Percentiles rank a stretch among this genome's conserved stretches.
phyloP scores from a whole-genome alignment of 1,140 invertebrate species.

The Coenobita brevimanus region DNA sequence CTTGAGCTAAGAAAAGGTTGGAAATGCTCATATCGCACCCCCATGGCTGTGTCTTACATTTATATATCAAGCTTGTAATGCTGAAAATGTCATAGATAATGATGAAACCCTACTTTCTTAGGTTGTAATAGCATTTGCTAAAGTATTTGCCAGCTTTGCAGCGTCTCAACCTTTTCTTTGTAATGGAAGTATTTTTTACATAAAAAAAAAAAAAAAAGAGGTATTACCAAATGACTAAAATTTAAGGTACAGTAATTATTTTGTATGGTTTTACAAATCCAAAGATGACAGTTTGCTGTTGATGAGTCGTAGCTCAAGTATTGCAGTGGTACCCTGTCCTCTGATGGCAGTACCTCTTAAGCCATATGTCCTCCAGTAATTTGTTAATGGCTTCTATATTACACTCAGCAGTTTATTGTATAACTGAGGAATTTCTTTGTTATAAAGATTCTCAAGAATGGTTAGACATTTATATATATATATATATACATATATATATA shows the following conservation, averaged over 20 bases:
- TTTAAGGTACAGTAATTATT: constrained; percentile 30
- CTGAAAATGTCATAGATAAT: constrained; percentile 53
- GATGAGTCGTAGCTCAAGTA: constrained; percentile 52
- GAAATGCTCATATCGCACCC: constrained; percentile 58
- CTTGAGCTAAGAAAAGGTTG: constrained; percentile 52
- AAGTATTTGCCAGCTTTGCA: constrained; percentile 46
- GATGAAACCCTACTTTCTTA: constrained; percentile 7
- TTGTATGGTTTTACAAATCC: constrained; percentile 40
- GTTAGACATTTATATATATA: constrained; percentile 1
- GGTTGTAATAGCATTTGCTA: constrained; percentile 56
- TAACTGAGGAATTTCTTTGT: constrained; percentile 10
- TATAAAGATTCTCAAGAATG: constrained; percentile 15
- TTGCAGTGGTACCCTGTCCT: constrained; percentile 39
- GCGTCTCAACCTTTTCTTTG: constrained; percentile 61
- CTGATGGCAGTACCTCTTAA: constrained; percentile 54
- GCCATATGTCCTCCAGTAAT: constrained; percentile 51
- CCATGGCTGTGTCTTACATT: constrained; percentile 50
- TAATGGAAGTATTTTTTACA: constrained; percentile 48
- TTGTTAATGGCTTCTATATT: constrained; percentile 47
- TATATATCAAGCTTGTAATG: constrained; percentile 58
- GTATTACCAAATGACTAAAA: constrained; percentile 61
- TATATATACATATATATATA: too few relatives aligned
- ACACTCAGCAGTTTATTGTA: constrained; percentile 17
- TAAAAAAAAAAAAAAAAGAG: constrained; percentile 21
- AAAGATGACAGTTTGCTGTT: constrained; percentile 51